These are phyloP conservation scores for Pseudobourletiella spinata DNA, from an alignment of 1,140 invertebrate species.

Conservation along the genomic window DNA sequence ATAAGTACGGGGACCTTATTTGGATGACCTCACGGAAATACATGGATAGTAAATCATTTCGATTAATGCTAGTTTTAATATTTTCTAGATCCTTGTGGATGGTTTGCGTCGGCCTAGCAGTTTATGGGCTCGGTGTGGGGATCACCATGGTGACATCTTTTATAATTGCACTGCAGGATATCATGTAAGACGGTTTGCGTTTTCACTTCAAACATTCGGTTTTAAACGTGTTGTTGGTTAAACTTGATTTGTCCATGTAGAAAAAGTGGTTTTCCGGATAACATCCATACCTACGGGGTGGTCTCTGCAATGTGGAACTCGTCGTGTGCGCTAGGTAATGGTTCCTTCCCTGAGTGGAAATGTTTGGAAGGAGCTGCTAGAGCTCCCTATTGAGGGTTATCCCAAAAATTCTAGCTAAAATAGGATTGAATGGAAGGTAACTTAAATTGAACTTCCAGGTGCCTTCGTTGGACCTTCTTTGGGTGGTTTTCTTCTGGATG, in stretches of 20 bases:
- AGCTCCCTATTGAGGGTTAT: not conserved
- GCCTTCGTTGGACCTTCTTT: conserved; percentile 67
- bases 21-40: too few species aligned
- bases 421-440: not conserved
- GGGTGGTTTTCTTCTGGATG: conserved; percentile 63
- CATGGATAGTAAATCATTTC: too few species aligned
- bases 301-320: conserved; percentile 78
- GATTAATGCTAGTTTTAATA: not conserved
- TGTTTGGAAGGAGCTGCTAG: not conserved
- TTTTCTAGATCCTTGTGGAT: conserved; percentile 53
- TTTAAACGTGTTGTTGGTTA: not conserved
- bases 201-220: not conserved
- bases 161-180: conserved; percentile 61
- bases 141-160: conserved; percentile 70
- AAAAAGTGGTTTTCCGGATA: conserved; percentile 63
- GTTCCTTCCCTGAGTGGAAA: not conserved
- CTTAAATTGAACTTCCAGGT: not conserved
- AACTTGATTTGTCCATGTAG: conserved; percentile 40
- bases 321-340: conserved; percentile 68
- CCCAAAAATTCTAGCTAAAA: not conserved
- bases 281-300: conserved; percentile 68
- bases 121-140: conserved; percentile 67
- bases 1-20: conserved; percentile 5
- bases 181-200: conserved; percentile 50
- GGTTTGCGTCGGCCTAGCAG: conserved; percentile 57